Evolutionary conservation across 1,140 invertebrate genomes (phyloP).

Genomic region (Drosophila kurseongensis): DNA sequence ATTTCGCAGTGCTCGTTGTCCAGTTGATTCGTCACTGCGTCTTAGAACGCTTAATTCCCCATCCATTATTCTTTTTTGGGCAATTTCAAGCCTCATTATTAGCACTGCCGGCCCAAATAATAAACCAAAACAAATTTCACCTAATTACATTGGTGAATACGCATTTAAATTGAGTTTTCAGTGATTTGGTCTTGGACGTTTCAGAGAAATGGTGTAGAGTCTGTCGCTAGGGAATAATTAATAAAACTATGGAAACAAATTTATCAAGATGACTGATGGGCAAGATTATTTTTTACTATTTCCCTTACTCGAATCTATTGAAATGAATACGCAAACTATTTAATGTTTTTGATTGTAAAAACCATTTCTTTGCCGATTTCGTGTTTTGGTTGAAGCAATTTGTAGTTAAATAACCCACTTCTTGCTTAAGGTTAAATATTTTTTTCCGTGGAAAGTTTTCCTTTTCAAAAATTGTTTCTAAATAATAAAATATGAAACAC

Average conservation of each 20-base stretch:
- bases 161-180: slow-evolving; percentile 46
- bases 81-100: slow-evolving; percentile 77
- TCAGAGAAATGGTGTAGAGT: not conserved
- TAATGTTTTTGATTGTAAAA: too few relatives aligned
- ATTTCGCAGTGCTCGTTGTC: slow-evolving; percentile 29
- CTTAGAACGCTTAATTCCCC: slow-evolving; percentile 17
- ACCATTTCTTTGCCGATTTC: too few relatives aligned
- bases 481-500: too few relatives aligned
- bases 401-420: too few relatives aligned
- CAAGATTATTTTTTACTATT: not conserved
- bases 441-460: too few relatives aligned
- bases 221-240: not conserved
- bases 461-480: too few relatives aligned
- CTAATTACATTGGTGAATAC: slow-evolving; percentile 46
- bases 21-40: slow-evolving; percentile 44
- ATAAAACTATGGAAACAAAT: not conserved
- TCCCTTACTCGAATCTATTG: too few relatives aligned
- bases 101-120: slow-evolving; percentile 30
- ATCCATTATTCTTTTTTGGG: slow-evolving; percentile 27
- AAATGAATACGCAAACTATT: too few relatives aligned
- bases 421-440: too few relatives aligned
- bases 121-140: slow-evolving; percentile 48
- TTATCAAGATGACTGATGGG: too few relatives aligned
- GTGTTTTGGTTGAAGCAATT: too few relatives aligned
- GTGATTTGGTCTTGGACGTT: slow-evolving; percentile 2